Base-by-base conservation (phyloP, 2,888 invertebrate species). In the Acanthococcus lagerstroemiae region DNA sequence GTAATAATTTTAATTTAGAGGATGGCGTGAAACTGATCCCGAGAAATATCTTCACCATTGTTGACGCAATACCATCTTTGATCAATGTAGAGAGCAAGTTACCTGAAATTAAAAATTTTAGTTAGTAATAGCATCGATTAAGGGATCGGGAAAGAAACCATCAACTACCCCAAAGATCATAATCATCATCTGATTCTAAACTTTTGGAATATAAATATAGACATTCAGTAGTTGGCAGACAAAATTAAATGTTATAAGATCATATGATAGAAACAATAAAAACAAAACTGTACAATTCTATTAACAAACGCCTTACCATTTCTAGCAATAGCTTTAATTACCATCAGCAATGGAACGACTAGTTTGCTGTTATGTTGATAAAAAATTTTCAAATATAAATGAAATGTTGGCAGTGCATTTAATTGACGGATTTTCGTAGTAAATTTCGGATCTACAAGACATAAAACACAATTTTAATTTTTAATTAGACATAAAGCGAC, bases 361-460 rank as follows among this genome's bases (percentile, higher is more conserved):
- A 81, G 75, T 73, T 81, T 81, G 70, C 79, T 80, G 73, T 83
- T 81, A 58, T 81, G 57, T 50, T 79, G 82, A 72, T 83, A 56
- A 56, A 50, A 79, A 30, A 80, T 79, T 72, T 81, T 82, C 48
- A 84, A 72, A 69, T 84, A 77, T n/a, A 79, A 75, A 73, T 84
- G 83, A 75, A 84, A 81, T 70, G 82, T 79, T 74, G 82, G 81
- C 1, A 82, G 79, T 69, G 81, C 81, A 50, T 82, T 83, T 45
- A 82, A 75, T 74, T 82, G 78, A 72, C 84, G 80, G 21, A 84
- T 80, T 77, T 85, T 85, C 68, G 80, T 75, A 19, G 84, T 81
- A 74, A 87, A 86, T 76, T 84, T 86, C 6, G 75, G 70, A 73
- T 80, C 80, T 77, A 72, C 12, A 72, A 74, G 67, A 55, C n/a